Evolutionary conservation across 2,797 vertebrate genomes (phyloP), one percentile per base, ranked within the genome.

Genomic region (Oreortyx pictus): DNA sequence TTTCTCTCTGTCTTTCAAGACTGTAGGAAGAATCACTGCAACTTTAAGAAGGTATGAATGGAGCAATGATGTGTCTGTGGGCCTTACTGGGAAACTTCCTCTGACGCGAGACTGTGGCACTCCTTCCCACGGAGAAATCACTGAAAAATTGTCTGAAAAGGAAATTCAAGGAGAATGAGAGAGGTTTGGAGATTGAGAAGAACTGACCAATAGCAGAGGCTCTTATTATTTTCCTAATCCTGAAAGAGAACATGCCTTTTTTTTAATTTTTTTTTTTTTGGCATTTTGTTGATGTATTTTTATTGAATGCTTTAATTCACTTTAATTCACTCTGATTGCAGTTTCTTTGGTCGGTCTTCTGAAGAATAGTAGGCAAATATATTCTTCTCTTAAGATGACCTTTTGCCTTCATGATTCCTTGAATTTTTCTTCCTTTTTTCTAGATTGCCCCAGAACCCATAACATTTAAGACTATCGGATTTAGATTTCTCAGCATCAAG

Each of bases 91-190:
- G 72, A 85, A 91, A 88, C 65, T 33, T 35, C 39, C 50, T 59
- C 43, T 73, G 78, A 75, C 62, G 33, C 9, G 27, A 71, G 24
- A 65, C 52, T 13, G n/a, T 50, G 67, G 67, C 60, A 19, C 67
- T 50, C 47, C 52, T 80, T 79, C 68, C 65, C 57, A 35, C 23
- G 72, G 31, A 16, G n/a, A 86, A 35, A 27, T 37, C 18, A 47
- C 2, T 77, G 79, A 90, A 74, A 89, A 89, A 78, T 33, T 47
- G n/a, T 54, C 54, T 66, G 52, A 41, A 87, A 64, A 72, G 70
- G 39, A 90, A 94, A 94, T 94, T 80, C 81, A 75, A 92, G 78
- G 22, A 24, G 68, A 90, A 23, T n/a, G 33, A 75, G 24, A 71
- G 27, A 67, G 49, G 77, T 89, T 68, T 74, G 54, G 86, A 90